Conservation (phyloP, 2,113 vertebrate genomes). For the Charadrius vociferus region DNA sequence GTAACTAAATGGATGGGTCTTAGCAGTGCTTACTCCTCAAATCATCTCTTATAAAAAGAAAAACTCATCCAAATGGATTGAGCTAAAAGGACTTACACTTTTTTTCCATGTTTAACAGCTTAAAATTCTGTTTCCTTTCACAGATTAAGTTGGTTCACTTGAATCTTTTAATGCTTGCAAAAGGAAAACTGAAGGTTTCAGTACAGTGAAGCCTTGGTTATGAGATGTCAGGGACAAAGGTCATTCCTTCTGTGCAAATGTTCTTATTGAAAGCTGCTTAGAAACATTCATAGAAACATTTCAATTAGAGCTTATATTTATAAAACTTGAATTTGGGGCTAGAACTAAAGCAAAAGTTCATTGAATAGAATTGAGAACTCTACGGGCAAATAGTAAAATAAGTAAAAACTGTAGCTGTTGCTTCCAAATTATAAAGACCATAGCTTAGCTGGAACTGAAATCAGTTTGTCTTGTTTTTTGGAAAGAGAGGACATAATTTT, state of each 20-base stretch:
- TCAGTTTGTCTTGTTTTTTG: neutral
- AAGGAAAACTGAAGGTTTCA: neutral
- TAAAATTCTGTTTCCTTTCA: neutral
- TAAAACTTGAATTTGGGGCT: neutral
- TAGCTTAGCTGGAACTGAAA: neutral
- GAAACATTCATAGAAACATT: neutral
- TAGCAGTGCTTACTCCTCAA: neutral
- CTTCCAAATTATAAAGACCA: neutral
- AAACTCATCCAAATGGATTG: neutral
- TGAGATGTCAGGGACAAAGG: neutral
- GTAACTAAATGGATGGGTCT: neutral
- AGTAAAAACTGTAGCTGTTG: neutral
- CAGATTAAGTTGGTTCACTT: neutral
- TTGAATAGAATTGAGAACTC: neutral
- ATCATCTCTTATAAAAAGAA: neutral
- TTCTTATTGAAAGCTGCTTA: neutral
- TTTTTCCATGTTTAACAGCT: neutral
- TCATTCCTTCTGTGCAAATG: neutral
- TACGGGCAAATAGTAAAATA: neutral
- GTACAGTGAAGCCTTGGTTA: neutral
- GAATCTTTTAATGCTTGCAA: neutral
- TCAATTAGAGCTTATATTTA: neutral
- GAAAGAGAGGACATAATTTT: neutral
- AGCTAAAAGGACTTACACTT: neutral
- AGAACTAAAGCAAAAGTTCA: neutral